phyloP scores from a whole-genome alignment of 2,888 invertebrate species.

The Acrocera orbiculus region DNA sequence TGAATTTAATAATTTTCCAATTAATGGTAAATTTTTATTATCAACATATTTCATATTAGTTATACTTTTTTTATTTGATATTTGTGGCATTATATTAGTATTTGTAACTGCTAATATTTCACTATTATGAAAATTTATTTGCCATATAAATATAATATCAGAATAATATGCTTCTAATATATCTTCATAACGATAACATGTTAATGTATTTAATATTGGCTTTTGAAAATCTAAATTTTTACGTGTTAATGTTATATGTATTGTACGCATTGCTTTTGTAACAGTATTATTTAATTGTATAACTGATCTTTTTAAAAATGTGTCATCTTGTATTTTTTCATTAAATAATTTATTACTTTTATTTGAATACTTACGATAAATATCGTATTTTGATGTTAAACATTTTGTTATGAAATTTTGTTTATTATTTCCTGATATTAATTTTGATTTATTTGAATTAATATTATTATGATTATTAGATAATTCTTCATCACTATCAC shows the following conservation, averaged over 20 bases:
- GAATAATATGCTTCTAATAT: constrained; percentile 21
- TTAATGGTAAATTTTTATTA: constrained; percentile 16
- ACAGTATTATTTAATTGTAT: constrained; percentile 9
- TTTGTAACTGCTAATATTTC: constrained; percentile 22
- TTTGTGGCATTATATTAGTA: constrained; percentile 23
- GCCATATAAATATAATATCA: constrained; percentile 24
- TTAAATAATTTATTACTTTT: not conserved
- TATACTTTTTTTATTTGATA: constrained; percentile 22
- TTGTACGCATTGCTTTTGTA: constrained; percentile 11
- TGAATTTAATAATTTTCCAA: constrained; percentile 22
- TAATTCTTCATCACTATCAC: no score
- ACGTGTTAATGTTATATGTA: constrained; percentile 20
- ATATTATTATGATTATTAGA: no score
- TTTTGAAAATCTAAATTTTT: constrained; percentile 24
- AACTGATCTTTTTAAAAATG: not conserved
- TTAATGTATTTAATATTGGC: constrained; percentile 14
- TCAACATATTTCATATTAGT: constrained; percentile 21
- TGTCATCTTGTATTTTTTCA: no score
- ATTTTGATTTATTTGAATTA: no score
- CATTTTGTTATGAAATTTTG: no score
- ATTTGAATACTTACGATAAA: not conserved
- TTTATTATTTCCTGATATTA: no score
- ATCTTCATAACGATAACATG: constrained; percentile 8
- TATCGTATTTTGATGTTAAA: no score
- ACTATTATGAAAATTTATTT: constrained; percentile 16